Evolutionary conservation across 1,140 invertebrate species (phyloP).

Genomic region (Neelides sp.): DNA sequence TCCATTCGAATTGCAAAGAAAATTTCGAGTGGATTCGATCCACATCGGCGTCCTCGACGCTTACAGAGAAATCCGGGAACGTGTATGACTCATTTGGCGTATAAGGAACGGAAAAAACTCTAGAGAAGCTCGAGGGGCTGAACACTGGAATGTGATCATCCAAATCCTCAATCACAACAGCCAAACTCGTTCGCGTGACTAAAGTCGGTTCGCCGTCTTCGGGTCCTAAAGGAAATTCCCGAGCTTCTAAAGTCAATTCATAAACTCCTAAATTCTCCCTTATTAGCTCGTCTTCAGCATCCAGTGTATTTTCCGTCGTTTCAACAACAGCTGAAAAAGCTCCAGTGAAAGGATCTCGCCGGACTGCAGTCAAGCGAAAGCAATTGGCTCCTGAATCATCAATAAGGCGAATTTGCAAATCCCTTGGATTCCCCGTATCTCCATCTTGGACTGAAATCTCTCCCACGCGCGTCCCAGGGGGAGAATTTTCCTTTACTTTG

Average conservation of each 20-base stretch:
- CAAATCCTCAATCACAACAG: conserved; percentile 25
- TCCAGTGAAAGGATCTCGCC: conserved; percentile 20
- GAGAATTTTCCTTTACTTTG: conserved; percentile 54
- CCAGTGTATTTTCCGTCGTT: conserved; percentile 25
- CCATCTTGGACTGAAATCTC: conserved; percentile 50
- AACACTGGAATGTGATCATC: conserved; percentile 26
- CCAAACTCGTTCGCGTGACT: conserved; percentile 22
- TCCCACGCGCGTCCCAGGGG: conserved; percentile 49
- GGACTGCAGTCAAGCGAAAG: conserved; percentile 41
- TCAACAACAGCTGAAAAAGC: conserved; percentile 21
- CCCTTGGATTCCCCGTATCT: conserved; percentile 55
- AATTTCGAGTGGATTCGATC: conserved; percentile 21
- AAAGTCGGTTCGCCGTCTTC: conserved; percentile 35
- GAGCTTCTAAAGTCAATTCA: not conserved
- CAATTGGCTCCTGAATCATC: conserved; percentile 55
- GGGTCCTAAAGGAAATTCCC: conserved; percentile 36
- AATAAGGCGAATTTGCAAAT: conserved; percentile 46
- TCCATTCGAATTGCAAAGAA: conserved; percentile 21
- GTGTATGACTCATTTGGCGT: conserved; percentile 20
- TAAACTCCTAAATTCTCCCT: conserved; percentile 21
- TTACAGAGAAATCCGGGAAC: conserved; percentile 26
- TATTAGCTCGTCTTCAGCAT: conserved; percentile 30
- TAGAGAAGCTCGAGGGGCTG: conserved; percentile 14
- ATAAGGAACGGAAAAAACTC: conserved; percentile 22
- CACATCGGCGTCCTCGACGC: conserved; percentile 26